Evolutionary conservation across 2,888 invertebrate species (phyloP), one percentile per base, ranked within the genome.

Genomic region (Eilema griseolum): DNA sequence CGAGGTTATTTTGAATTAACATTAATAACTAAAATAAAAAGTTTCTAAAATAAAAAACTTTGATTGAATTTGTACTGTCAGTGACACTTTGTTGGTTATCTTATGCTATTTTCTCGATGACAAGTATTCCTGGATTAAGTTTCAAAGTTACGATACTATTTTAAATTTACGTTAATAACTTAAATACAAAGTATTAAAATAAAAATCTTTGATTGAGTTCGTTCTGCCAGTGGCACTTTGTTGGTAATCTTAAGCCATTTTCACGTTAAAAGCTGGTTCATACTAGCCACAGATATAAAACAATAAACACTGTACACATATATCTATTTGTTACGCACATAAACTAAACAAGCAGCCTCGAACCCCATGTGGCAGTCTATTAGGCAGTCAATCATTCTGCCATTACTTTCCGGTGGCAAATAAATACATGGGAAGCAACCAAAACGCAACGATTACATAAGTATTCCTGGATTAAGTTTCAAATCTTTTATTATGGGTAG

Each of bases 301-400:
- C 31, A 67, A 78, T 69, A 71, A 69, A 68, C 71, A 71, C 69
- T 31, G 41, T 61, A 61, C n/a, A 28, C 41, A 41, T 20, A n/a
- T 20, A 41, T 37, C 37, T 41, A 66, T 61, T 61, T 67, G 46
- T 46, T 60, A 46, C 26, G 59, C 66, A 70, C 70, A 57, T 41
- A 62, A 20, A 61, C 59, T 31, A 26, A 71, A 52, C 33, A 71
- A 71, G 52, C 67, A 67, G 37, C 23, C 33, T 46, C 57, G 37
- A 64, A 65, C 68, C 76, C 80, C 81, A 81, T 82, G 80, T 75
- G 63, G 80, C 77, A 82, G 78, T 87, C 82, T 80, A 88, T 89
- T 88, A 87, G 86, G 77, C 88, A 92, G 92, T 92, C 92, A 88
- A 92, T 93, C 93, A 93, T 89, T 88, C 83, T 86, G 89, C 85